Evolutionary conservation across 2,113 vertebrate genomes (phyloP), one percentile per base, ranked within the genome.

Genomic region (Meleagris gallopavo): DNA sequence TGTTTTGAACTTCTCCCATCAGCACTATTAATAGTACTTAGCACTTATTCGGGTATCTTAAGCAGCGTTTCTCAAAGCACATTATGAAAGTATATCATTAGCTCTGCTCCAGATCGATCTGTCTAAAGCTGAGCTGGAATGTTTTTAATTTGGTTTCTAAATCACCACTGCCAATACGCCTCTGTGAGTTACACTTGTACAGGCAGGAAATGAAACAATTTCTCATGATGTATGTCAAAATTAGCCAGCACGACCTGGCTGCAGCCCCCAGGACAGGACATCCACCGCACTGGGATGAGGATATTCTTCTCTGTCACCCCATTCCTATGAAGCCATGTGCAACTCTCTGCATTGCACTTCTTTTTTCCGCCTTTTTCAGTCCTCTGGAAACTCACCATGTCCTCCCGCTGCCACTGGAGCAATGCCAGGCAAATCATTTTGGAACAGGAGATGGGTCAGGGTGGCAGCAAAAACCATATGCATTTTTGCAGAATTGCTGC

Each of bases 171-270:
- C 45, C 20, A 73, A 60, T 2, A 61, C 11, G 19, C 3, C 30
- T 72, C 50, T 61, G 19, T 38, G 73, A 57, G 22, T 61, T 60
- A 64, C 27, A 40, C 0, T 3, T 10, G 12, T 21, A 57, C 21
- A 58, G n/a, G 19, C 67, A 91, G 64, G 79, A 89, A 93, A 83
- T 0, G 0, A 83, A 96, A 89, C 72, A 11, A 36, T 80, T 91
- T 85, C 70, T 79, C 45, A 54, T 0, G 0, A 21, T 1, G 0
- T 13, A 25, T 0, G 0, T 87, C 45, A 79, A 65, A 90, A 79
- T 2, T 25, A 38, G 54, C 36, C 27, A 76, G 58, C 24, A 30
- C 0, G 0, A 62, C 61, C n/a, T 27, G 34, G 36, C 41, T 61
- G 29, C 34, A 41, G 50, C 16, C 21, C 54, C 20, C 17, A 3